phyloP scores from a whole-genome alignment of 2,797 vertebrate genomes.

The Dromococcyx pavoninus region DNA sequence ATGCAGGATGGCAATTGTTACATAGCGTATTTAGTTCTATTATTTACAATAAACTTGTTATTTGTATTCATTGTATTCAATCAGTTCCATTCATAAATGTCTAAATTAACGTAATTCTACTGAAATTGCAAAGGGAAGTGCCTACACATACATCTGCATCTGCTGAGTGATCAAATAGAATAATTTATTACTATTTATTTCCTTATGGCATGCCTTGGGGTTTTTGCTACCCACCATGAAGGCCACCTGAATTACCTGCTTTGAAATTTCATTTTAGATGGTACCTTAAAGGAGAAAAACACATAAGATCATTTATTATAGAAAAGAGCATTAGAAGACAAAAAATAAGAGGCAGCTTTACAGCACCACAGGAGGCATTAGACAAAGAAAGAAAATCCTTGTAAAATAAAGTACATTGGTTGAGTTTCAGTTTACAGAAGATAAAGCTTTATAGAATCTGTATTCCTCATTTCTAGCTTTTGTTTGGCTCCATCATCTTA shows the following conservation, averaged over 20 bases:
- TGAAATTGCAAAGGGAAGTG: not conserved
- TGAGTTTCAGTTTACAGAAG: not conserved
- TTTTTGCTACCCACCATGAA: not conserved
- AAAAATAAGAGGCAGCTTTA: not conserved
- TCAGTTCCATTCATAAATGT: not conserved
- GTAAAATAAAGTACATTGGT: not conserved
- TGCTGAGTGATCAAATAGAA: not conserved
- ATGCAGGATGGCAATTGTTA: not conserved
- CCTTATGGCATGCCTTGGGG: not conserved
- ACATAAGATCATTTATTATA: not conserved
- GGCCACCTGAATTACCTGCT: not conserved
- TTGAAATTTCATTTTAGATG: not conserved
- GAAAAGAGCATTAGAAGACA: not conserved
- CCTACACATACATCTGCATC: not conserved
- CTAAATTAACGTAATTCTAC: not conserved
- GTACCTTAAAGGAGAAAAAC: not conserved
- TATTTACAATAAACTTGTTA: not conserved
- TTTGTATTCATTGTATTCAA: not conserved
- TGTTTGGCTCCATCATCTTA: not conserved
- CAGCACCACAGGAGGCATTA: not conserved
- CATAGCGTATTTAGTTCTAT: not conserved
- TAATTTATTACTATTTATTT: not conserved
- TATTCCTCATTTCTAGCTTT: not conserved
- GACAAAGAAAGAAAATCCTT: not conserved
- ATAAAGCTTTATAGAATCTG: not conserved